A percentile compares a stretch with the other conserved stretches of the same genome.
Evolutionary conservation across 2,113 vertebrate species (phyloP).

Genomic region (Carettochelys insculpta): DNA sequence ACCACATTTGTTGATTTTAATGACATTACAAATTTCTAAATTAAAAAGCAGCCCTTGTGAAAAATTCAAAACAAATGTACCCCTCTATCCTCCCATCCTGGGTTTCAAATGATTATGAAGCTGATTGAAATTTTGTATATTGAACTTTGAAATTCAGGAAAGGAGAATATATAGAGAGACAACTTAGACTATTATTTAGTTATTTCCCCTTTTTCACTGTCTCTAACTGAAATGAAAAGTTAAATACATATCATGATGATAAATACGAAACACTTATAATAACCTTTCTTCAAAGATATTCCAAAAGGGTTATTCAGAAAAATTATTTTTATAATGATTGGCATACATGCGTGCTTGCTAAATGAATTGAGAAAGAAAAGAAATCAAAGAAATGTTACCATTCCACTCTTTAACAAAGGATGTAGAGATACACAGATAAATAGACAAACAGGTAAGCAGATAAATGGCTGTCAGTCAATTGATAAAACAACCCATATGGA

Average conservation of each 20-base stretch:
- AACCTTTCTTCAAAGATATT: neutral
- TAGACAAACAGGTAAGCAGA: no score
- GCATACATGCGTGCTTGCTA: neutral
- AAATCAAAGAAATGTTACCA: neutral
- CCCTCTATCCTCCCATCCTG: neutral
- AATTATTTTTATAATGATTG: neutral
- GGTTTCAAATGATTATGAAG: no score
- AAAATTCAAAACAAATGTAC: neutral
- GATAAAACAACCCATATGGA: neutral
- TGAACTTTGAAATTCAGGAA: neutral
- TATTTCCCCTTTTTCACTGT: neutral
- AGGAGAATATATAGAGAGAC: neutral
- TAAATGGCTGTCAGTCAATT: rapidly evolving
- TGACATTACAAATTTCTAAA: neutral
- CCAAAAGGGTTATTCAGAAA: neutral
- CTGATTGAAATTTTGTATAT: neutral
- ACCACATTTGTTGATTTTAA: neutral
- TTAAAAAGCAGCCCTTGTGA: no score
- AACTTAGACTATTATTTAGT: neutral
- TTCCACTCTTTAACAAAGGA: neutral
- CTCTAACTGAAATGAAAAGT: neutral
- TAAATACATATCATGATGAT: neutral
- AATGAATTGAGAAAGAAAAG: neutral
- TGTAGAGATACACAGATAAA: neutral
- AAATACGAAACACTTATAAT: neutral